Percentiles rank a stretch among this genome's conserved stretches.
Evolutionary conservation across 2,888 invertebrate genomes (phyloP).

Genomic region (Rapana venosa): DNA sequence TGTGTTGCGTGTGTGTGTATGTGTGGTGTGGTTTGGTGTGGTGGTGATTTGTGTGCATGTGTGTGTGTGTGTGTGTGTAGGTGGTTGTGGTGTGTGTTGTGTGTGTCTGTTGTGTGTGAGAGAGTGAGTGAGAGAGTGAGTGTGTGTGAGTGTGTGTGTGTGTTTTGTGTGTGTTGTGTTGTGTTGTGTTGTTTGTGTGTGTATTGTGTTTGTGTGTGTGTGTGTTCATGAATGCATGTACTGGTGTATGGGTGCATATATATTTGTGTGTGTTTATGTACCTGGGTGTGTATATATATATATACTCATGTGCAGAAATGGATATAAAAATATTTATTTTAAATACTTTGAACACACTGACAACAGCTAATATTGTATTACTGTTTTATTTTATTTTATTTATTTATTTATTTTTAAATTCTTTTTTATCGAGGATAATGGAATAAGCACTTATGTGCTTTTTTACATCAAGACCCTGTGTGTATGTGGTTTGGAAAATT

Average conservation of each 20-base stretch:
- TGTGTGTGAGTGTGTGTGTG: background rate
- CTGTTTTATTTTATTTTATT: conserved; percentile 11
- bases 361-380: background rate
- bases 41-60: too few relatives aligned
- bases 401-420: conserved; percentile 6
- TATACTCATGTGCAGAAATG: too few relatives aligned
- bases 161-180: background rate
- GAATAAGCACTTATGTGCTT: too few relatives aligned
- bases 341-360: background rate
- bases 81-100: too few relatives aligned
- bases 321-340: background rate
- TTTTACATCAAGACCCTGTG: too few relatives aligned
- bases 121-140: background rate
- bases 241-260: background rate
- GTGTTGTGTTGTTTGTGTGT: background rate
- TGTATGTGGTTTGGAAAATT: too few relatives aligned
- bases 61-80: background rate
- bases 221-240: background rate
- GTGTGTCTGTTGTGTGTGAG: background rate
- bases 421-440: too few relatives aligned
- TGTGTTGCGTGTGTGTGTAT: background rate
- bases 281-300: background rate
- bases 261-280: background rate
- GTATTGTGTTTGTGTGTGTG: conserved; percentile 12
- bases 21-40: too few relatives aligned